Evolutionary conservation across 2,888 invertebrate genomes (phyloP).

Genomic region (Andricus quercusramuli): DNA sequence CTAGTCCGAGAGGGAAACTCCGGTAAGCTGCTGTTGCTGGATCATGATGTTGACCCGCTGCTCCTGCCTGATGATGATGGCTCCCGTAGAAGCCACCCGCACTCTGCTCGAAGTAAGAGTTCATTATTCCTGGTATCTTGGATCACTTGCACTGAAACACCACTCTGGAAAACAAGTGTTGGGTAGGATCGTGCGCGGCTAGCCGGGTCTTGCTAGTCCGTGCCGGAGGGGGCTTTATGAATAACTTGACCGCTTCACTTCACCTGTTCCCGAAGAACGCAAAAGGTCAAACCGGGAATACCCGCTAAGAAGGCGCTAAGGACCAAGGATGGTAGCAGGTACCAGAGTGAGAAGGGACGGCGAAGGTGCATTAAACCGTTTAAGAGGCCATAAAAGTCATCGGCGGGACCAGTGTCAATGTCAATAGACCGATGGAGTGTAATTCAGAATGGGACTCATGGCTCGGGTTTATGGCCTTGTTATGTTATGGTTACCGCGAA

Average conservation of each 20-base stretch:
- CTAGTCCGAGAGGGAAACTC: slow-evolving; percentile 91
- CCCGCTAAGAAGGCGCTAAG: slow-evolving; percentile 40
- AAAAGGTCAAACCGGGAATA: slow-evolving; percentile 46
- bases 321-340: slow-evolving; percentile 48
- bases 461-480: slow-evolving; percentile 64
- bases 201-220: slow-evolving; percentile 53
- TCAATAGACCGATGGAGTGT: slow-evolving; percentile 70
- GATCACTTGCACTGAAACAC: slow-evolving; percentile 71
- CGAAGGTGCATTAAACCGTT: slow-evolving; percentile 59
- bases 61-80: slow-evolving; percentile 89
- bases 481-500: slow-evolving; percentile 67
- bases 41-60: slow-evolving; percentile 86
- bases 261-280: slow-evolving; percentile 25
- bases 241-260: slow-evolving; percentile 20
- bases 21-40: slow-evolving; percentile 88
- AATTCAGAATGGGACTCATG: slow-evolving; percentile 70
- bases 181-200: slow-evolving; percentile 47
- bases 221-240: slow-evolving; percentile 42
- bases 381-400: slow-evolving; percentile 73
- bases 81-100: slow-evolving; percentile 91
- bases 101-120: slow-evolving; percentile 97
- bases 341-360: slow-evolving; percentile 45
- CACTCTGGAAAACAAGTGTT: slow-evolving; percentile 59
- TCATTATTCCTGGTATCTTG: slow-evolving; percentile 84
- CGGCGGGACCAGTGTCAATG: slow-evolving; percentile 66